A percentile compares a stretch with the other conserved stretches of the same genome.
Conservation (phyloP, 2,888 invertebrate species). For the Ecliptopera silaceata region DNA sequence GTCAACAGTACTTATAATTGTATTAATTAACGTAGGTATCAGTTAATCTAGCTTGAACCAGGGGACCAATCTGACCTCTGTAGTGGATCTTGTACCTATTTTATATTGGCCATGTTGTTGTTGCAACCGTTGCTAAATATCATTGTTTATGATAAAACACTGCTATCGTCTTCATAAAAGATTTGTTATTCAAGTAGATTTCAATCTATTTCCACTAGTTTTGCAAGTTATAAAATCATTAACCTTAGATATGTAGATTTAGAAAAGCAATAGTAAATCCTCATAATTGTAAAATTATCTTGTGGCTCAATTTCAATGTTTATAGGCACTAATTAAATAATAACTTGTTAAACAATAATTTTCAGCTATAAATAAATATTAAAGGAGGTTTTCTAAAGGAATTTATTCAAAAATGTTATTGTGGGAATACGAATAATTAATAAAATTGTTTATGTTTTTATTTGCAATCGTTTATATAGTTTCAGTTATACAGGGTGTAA, state of each 20-base stretch:
- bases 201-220: too few species aligned
- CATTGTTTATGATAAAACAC: too few species aligned
- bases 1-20: slow-evolving; percentile 22
- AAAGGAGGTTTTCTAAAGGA: slow-evolving; percentile 35
- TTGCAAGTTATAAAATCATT: too few species aligned
- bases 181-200: too few species aligned
- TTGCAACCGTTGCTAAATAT: background rate
- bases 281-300: background rate
- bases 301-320: background rate
- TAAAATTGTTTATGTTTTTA: too few species aligned
- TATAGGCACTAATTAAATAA: background rate
- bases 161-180: too few species aligned
- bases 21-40: slow-evolving; percentile 19
- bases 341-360: background rate
- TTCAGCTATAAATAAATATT: background rate
- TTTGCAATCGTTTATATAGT: too few species aligned
- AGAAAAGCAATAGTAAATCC: background rate
- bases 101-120: background rate
- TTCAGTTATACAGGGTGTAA: too few species aligned
- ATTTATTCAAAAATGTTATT: slow-evolving; percentile 40
- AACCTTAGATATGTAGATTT: background rate
- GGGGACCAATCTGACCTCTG: slow-evolving; percentile 56
- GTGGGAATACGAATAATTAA: slow-evolving; percentile 52
- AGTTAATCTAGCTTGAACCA: slow-evolving; percentile 36
- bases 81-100: slow-evolving; percentile 27